phyloP scores from a whole-genome alignment of 2,113 vertebrate species.

The Tachycineta bicolor region DNA sequence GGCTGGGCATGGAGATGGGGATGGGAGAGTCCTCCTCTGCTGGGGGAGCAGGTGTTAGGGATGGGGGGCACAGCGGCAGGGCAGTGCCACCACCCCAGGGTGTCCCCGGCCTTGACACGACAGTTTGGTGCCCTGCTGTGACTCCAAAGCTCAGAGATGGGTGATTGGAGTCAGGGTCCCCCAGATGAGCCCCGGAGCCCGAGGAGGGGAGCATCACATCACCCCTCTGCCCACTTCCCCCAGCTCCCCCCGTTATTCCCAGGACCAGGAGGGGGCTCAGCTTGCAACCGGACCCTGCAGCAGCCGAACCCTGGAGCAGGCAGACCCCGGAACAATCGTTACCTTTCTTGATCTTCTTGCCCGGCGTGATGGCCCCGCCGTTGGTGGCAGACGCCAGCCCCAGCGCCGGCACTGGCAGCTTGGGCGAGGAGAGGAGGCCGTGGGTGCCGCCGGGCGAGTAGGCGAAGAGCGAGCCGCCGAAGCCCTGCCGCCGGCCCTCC shows the following conservation, averaged over 20 bases:
- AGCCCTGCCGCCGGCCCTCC: constrained; percentile 92
- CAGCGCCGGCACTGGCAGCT: constrained; percentile 80
- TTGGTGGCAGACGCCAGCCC: constrained; percentile 84
- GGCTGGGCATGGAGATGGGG: constrained; percentile 76
- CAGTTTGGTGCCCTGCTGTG: accelerated
- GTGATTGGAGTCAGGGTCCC: neutral
- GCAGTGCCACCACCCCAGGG: neutral
- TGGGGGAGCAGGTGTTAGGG: neutral
- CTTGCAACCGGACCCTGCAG: neutral
- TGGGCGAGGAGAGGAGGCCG: constrained; percentile 88
- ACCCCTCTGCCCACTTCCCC: accelerated
- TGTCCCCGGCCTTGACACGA: accelerated
- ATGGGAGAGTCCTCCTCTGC: constrained; percentile 87
- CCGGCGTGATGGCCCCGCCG: constrained; percentile 77
- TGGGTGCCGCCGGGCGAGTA: constrained; percentile 91
- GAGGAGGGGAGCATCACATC: neutral
- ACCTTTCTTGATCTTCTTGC: constrained; percentile 97
- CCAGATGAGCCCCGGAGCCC: accelerated
- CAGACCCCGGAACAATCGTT: accelerated
- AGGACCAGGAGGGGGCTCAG: accelerated
- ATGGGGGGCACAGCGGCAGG: accelerated
- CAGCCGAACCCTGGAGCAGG: neutral
- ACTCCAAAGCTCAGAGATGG: neutral
- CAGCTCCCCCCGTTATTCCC: neutral
- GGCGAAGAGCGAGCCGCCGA: constrained; percentile 89